These are phyloP conservation scores for Malacosoma neustria DNA, from an alignment of 2,888 invertebrate species.

Conservation along the genomic window DNA sequence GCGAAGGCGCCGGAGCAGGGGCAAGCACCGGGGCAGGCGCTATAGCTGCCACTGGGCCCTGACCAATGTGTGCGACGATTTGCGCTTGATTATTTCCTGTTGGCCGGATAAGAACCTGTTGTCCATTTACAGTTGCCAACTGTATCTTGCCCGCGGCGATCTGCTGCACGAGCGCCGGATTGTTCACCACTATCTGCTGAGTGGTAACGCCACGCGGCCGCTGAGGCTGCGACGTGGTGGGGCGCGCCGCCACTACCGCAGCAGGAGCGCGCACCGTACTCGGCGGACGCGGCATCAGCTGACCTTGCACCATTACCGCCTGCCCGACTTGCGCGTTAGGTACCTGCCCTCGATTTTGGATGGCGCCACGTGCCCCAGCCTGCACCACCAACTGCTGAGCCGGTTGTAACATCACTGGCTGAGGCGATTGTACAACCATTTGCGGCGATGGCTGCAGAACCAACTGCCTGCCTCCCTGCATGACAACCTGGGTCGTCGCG, in stretches of 20 bases:
- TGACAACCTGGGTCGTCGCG: constrained; percentile 31
- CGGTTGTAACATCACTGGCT: constrained; percentile 34
- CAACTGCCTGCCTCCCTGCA: constrained; percentile 41
- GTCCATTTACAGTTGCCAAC: constrained; percentile 88
- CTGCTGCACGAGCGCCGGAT: constrained; percentile 85
- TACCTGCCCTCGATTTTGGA: constrained; percentile 23
- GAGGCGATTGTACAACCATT: constrained; percentile 32
- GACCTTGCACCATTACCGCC: constrained; percentile 44
- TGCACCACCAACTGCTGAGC: constrained; percentile 33
- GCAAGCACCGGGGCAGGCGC: constrained; percentile 18
- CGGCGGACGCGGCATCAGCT: constrained; percentile 27
- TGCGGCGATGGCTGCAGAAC: constrained; percentile 45
- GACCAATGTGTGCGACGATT: constrained; percentile 83
- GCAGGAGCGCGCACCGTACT: constrained; percentile 22
- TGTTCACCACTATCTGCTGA: constrained; percentile 85
- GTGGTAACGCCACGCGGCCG: constrained; percentile 46
- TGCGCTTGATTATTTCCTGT: constrained; percentile 86
- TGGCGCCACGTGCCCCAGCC: constrained; percentile 29
- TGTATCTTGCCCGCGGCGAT: constrained; percentile 88
- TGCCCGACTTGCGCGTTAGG: constrained; percentile 42
- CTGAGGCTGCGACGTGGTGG: constrained; percentile 25
- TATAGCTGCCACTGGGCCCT: constrained; percentile 42
- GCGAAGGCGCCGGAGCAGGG: constrained; percentile 17
- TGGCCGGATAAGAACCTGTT: constrained; percentile 87
- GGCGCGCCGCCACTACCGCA: constrained; percentile 24